Base-by-base conservation (phyloP, 2,888 invertebrate genomes). In the Odontomyia ornata region DNA sequence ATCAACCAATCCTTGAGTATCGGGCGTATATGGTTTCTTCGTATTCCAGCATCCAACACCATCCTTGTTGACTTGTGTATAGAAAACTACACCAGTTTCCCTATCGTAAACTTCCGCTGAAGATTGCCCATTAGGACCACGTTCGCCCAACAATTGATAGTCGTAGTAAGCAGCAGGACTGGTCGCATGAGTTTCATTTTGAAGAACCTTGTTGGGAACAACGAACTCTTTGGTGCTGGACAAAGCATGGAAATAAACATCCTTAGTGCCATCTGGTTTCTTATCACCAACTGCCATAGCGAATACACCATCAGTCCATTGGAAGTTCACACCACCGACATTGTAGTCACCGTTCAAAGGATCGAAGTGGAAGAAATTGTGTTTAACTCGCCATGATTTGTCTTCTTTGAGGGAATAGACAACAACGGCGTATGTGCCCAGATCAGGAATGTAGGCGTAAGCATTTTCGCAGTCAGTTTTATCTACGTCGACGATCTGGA, bases 291-390 rank as follows among this genome's bases (percentile, higher is more conserved):
- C 86, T 1, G 94, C 93, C 80, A 95, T 83, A 18, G 92, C 93
- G 81, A 95, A 94, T 0, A 95, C 89, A 0, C 95, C 95, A 84
- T 95, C 95, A 0, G 93, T 93, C 95, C 94, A 95, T 84, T 95
- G 95, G 90, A 95, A 95, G 83, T 92, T 91, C 25, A 93, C 89
- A 4, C 94, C 94, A 60, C 91, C 92, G 15, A 95, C 90, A 81
- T 91, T 92, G 85, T 92, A 93, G 80, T 93, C 90, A 1, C 95
- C 94, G 82, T 90, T 88, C 25, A 94, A 85, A 0, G 95, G 95
- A 83, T 95, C 95, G 81, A 95, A 94, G 85, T 93, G 91, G 91
- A 95, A 95, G 87, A 90, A 95, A 83, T 94, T 93, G 83, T 95
- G 95, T 78, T 91, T 88, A 36, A 95, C 90, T 57, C 94, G 89